phyloP scores from a whole-genome alignment of 2,797 vertebrate genomes.

The Hemibagrus guttatus region DNA sequence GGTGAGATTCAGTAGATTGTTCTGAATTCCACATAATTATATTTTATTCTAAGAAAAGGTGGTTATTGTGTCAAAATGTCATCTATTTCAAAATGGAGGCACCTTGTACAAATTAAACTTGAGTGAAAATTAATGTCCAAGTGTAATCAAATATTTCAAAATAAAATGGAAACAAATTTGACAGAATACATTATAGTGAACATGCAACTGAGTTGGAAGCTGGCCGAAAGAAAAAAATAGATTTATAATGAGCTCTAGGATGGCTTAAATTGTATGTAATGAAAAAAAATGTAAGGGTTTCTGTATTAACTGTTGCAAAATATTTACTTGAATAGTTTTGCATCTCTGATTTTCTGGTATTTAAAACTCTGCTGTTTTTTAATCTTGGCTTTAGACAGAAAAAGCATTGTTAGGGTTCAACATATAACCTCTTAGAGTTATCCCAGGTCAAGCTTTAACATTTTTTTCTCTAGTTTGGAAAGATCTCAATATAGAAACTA shows the following conservation, averaged over 20 bases:
- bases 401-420: neutral
- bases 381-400: neutral
- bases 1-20: slow-evolving; percentile 18
- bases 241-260: neutral
- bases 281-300: neutral
- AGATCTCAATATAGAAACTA: neutral
- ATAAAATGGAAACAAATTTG: neutral
- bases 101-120: neutral
- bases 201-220: neutral
- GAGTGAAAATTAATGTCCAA: neutral
- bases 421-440: neutral
- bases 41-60: neutral
- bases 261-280: neutral
- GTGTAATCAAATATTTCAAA: neutral
- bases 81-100: neutral
- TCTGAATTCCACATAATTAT: neutral
- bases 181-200: neutral
- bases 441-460: neutral
- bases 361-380: neutral
- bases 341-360: neutral
- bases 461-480: neutral
- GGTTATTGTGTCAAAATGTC: neutral
- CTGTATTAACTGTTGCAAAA: neutral
- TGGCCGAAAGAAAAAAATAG: neutral
- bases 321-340: neutral